Conservation (phyloP, 2,797 vertebrate genomes). For the Chromobotia macracanthus region DNA sequence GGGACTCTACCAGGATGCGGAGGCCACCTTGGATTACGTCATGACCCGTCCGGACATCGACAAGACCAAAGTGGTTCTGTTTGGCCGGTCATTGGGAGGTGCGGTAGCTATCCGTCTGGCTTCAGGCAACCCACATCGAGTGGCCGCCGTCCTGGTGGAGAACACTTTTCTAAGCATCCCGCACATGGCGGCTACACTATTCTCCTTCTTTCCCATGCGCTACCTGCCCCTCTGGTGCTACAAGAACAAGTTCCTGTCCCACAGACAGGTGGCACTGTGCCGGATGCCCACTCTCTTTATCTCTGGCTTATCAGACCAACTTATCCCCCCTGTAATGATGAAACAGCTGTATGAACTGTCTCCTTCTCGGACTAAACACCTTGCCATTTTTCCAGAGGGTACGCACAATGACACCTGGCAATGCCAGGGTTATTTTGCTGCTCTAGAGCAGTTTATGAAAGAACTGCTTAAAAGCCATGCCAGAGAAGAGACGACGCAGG, state of each 20-base stretch:
- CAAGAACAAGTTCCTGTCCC: conserved; percentile 96
- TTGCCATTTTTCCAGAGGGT: conserved; percentile 96
- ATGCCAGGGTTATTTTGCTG: conserved; percentile 96
- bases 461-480: conserved; percentile 93
- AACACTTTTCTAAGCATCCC: conserved; percentile 99
- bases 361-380: conserved; percentile 95
- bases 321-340: conserved; percentile 99
- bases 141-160: conserved; percentile 94
- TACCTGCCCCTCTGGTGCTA: conserved; percentile 98
- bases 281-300: conserved; percentile 98
- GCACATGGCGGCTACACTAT: conserved; percentile 96
- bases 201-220: conserved; percentile 95
- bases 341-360: conserved; percentile 98
- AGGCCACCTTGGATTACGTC: conserved; percentile 94
- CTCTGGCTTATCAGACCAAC: conserved; percentile 95
- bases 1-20: conserved; percentile 91
- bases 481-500: conserved; percentile 87
- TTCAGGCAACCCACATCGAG: conserved; percentile 91
- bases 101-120: conserved; percentile 94
- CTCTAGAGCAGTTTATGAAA: conserved; percentile 96
- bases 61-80: conserved; percentile 95
- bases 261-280: conserved; percentile 90
- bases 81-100: conserved; percentile 95
- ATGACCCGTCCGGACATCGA: conserved; percentile 96
- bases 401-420: conserved; percentile 99